Evolutionary conservation across 2,888 invertebrate genomes (phyloP).

Genomic region (Koerneria pararmatus): DNA sequence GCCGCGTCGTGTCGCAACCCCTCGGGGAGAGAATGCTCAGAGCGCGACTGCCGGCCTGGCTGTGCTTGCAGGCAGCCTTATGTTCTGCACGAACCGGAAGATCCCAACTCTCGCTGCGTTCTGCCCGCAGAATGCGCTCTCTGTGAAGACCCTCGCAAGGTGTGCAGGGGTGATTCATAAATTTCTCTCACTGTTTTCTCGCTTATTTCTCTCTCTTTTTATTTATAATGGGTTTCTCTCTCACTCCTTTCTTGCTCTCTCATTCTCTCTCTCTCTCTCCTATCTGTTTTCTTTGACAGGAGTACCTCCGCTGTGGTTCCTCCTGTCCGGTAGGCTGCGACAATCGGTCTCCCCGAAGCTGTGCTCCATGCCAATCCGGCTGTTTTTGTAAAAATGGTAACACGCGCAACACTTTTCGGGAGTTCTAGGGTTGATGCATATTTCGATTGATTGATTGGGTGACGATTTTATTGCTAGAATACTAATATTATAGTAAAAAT

Average conservation of each 20-base stretch:
- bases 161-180: neutral
- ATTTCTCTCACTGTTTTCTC: neutral
- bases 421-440: neutral
- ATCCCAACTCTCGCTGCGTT: conserved; percentile 41
- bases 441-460: too few species aligned
- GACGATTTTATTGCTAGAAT: too few species aligned
- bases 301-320: conserved; percentile 44
- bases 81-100: conserved; percentile 28
- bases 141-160: conserved; percentile 36
- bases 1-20: conserved; percentile 39
- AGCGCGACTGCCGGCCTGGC: conserved; percentile 39
- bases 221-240: neutral
- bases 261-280: neutral
- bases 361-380: conserved; percentile 51
- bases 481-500: too few species aligned
- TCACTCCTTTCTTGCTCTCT: neutral
- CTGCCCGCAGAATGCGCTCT: conserved; percentile 44
- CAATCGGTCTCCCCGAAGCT: conserved; percentile 41
- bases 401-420: neutral
- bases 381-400: conserved; percentile 52
- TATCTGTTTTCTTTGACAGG: conserved; percentile 26
- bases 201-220: too few species aligned
- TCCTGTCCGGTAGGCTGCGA: conserved; percentile 55
- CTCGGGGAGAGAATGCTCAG: conserved; percentile 31
- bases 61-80: conserved; percentile 40